These are phyloP conservation scores for Sialia sialis DNA, from an alignment of 2,113 vertebrate species.

Conservation along the genomic window DNA sequence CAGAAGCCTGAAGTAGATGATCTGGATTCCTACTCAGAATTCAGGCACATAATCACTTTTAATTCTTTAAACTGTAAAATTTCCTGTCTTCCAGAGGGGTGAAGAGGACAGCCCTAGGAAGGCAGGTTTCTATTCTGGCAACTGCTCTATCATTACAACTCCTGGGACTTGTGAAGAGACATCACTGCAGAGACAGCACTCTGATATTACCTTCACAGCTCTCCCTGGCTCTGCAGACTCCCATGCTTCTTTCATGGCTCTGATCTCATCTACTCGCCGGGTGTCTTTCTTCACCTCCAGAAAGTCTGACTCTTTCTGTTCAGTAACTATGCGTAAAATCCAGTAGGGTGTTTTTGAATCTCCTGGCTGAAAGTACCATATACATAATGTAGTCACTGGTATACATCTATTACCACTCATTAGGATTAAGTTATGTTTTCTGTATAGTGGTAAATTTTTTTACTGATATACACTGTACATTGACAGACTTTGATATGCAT, in stretches of 20 bases:
- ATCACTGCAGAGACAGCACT: not conserved
- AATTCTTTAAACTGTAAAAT: not conserved
- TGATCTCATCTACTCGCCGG: constrained; percentile 81
- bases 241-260: constrained; percentile 87
- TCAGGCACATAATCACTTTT: not conserved
- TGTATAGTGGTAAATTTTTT: not conserved
- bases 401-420: not conserved
- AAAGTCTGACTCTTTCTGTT: constrained; percentile 67
- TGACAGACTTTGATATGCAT: not conserved
- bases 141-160: not conserved
- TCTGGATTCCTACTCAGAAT: not conserved
- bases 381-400: not conserved
- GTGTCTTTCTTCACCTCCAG: constrained; percentile 84
- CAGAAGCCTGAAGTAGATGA: not conserved
- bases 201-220: constrained; percentile 76
- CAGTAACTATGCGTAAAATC: constrained; percentile 79
- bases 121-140: not conserved
- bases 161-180: not conserved
- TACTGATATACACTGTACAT: not conserved
- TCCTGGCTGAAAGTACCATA: constrained; percentile 36
- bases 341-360: constrained; percentile 76
- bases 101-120: not conserved
- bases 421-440: not conserved
- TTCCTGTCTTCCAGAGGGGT: not conserved
- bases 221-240: constrained; percentile 84